phyloP scores from a whole-genome alignment of 2,797 vertebrate species.

The Alauda arvensis region DNA sequence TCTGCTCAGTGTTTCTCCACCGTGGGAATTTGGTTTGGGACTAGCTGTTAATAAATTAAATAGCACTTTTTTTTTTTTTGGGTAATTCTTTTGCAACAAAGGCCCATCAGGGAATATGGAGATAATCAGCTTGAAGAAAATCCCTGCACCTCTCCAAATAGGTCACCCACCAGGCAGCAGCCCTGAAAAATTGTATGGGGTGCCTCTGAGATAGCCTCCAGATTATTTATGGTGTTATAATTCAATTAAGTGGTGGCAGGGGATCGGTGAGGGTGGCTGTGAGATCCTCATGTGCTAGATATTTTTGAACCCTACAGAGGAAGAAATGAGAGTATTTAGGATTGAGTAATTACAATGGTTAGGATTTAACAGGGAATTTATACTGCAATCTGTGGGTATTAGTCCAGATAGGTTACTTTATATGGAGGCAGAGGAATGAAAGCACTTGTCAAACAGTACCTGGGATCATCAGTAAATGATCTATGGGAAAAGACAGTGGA shows the following conservation, averaged over 20 bases:
- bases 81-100: background rate
- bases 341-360: constrained; percentile 27
- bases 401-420: background rate
- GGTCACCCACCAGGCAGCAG: constrained; percentile 13
- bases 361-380: constrained; percentile 26
- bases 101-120: background rate
- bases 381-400: background rate
- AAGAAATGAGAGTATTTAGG: constrained; percentile 38
- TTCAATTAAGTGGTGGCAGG: constrained; percentile 46
- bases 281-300: background rate
- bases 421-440: background rate
- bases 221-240: constrained; percentile 49
- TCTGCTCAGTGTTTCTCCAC: background rate
- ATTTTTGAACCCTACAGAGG: constrained; percentile 26
- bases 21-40: background rate
- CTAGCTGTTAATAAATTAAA: constrained; percentile 16
- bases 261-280: constrained; percentile 16
- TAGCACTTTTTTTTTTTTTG: background rate
- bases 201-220: constrained; percentile 33
- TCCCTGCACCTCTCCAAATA: constrained; percentile 42
- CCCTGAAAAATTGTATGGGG: constrained; percentile 32
- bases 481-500: background rate
- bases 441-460: background rate
- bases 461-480: background rate
- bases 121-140: constrained; percentile 41